Evolutionary conservation across 2,113 vertebrate genomes (phyloP).

Genomic region (Arizona elegans): DNA sequence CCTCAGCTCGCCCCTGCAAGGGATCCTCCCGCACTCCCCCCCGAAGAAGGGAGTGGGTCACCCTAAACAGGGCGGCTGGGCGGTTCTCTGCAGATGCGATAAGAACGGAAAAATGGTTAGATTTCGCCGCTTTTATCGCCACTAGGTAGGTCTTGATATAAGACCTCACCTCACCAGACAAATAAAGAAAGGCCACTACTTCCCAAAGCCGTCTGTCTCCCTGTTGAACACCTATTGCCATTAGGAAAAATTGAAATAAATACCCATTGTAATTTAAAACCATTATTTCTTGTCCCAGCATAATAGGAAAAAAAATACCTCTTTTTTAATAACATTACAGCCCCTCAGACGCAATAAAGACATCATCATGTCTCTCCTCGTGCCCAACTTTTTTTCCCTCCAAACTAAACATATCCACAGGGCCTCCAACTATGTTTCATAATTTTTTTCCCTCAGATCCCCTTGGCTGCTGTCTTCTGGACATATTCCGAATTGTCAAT

Average conservation of each 20-base stretch:
- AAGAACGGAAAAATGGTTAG: too few relatives aligned
- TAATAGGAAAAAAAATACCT: background rate
- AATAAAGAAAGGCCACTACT: background rate
- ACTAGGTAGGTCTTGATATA: too few relatives aligned
- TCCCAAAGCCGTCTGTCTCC: background rate
- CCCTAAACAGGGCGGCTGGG: too few relatives aligned
- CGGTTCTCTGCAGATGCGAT: too few relatives aligned
- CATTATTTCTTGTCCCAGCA: background rate
- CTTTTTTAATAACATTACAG: background rate
- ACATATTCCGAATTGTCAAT: background rate
- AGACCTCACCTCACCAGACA: too few relatives aligned
- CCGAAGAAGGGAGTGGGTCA: too few relatives aligned
- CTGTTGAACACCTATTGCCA: background rate
- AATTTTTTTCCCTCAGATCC: background rate
- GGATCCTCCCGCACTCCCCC: too few relatives aligned
- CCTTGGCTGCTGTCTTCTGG: background rate
- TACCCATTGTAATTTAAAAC: background rate
- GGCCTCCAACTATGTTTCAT: background rate
- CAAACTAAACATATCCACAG: background rate
- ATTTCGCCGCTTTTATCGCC: too few relatives aligned
- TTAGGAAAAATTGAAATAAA: background rate
- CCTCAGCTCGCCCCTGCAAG: too few relatives aligned
- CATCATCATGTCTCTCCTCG: background rate
- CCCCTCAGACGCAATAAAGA: background rate
- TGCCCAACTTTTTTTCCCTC: background rate